phyloP scores from a whole-genome alignment of 92 coral and sea anemone genomes.

The Pocillopora meandrina region DNA sequence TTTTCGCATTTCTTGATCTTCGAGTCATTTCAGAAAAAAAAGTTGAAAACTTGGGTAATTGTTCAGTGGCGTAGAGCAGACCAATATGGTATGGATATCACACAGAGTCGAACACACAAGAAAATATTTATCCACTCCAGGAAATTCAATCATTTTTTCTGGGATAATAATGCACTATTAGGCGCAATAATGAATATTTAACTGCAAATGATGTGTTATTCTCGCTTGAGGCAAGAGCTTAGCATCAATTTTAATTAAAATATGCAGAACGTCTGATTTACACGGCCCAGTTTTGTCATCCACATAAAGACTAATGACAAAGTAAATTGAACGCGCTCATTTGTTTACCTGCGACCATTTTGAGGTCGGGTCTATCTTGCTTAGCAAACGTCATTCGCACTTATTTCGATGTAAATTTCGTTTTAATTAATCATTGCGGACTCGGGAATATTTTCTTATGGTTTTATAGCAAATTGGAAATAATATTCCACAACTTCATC shows the following conservation, averaged over 20 bases:
- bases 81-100: too few relatives aligned
- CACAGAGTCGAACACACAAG: too few relatives aligned
- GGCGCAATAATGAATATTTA: neutral
- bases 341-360: neutral
- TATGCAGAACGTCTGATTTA: neutral
- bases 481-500: neutral
- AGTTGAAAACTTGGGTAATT: too few relatives aligned
- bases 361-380: neutral
- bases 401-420: constrained; percentile 3
- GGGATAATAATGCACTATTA: neutral
- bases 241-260: neutral
- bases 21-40: too few relatives aligned
- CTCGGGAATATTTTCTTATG: neutral
- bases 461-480: neutral
- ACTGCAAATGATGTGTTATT: neutral
- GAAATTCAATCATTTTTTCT: neutral
- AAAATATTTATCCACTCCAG: too few relatives aligned
- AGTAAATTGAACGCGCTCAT: neutral
- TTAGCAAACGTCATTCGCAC: neutral
- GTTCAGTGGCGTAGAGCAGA: too few relatives aligned
- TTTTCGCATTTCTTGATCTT: too few relatives aligned
- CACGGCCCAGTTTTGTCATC: neutral
- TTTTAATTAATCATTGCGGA: constrained; percentile 7
- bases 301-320: neutral
- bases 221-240: constrained; percentile 2